Percentiles rank a stretch among this genome's conserved stretches.
These are phyloP conservation scores for Phacellophora camtschatica DNA, from an alignment of 30 jellyfish, hydroid and myxozoan species.

Conservation along the genomic window DNA sequence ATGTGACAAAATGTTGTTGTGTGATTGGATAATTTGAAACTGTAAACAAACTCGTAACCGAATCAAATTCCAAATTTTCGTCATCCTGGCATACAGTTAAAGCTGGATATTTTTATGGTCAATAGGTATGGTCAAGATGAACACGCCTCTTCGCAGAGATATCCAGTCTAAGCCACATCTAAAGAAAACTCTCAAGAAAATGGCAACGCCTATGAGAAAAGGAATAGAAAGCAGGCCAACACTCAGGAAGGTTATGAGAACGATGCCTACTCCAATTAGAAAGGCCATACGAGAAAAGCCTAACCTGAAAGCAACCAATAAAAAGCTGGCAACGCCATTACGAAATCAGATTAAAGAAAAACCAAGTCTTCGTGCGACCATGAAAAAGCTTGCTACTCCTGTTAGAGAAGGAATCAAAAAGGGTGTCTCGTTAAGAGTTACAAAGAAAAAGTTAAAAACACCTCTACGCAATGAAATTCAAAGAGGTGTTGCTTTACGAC, in stretches of 20 bases:
- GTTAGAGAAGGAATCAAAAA: slow-evolving; percentile 40
- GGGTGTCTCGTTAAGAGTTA: slow-evolving; percentile 38
- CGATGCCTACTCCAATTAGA: slow-evolving; percentile 32
- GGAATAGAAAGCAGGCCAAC: slow-evolving; percentile 12
- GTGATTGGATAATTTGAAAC: too few relatives aligned
- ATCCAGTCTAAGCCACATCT: slow-evolving; percentile 30
- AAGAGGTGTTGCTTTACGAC: slow-evolving; percentile 21
- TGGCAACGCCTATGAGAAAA: slow-evolving; percentile 29
- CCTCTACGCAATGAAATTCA: slow-evolving; percentile 69
- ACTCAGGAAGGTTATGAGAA: slow-evolving; percentile 12
- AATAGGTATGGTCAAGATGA: background rate
- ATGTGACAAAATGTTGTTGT: too few relatives aligned
- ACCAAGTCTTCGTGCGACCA: slow-evolving; percentile 19
- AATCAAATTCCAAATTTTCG: too few relatives aligned
- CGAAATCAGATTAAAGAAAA: slow-evolving; percentile 15
- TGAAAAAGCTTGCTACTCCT: slow-evolving; percentile 64
- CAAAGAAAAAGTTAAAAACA: slow-evolving; percentile 62
- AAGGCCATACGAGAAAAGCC: background rate
- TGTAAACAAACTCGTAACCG: too few relatives aligned
- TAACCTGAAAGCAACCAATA: slow-evolving; percentile 14
- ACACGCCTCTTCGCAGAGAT: slow-evolving; percentile 43
- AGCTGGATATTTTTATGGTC: too few relatives aligned
- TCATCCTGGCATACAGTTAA: too few relatives aligned
- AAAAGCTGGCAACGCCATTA: slow-evolving; percentile 51
- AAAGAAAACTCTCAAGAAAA: background rate